Base-by-base conservation (phyloP, 2,113 vertebrate species). In the Lepus europaeus region DNA sequence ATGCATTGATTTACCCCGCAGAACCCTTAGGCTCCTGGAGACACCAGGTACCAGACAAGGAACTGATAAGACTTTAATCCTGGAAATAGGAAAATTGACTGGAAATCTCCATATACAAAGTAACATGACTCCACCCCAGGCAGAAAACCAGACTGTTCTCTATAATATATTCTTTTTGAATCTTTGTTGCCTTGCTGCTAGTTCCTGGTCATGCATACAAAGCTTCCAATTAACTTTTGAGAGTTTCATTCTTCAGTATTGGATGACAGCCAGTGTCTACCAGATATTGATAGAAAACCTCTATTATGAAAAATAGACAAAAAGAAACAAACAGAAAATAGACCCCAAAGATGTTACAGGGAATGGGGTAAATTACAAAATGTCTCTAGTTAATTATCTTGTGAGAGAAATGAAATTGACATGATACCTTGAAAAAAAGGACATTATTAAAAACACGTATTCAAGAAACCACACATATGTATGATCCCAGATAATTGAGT, bases 251-350 rank as follows among this genome's bases (percentile, higher is more conserved):
- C 27, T 76, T 88, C 45, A 91, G n/a, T 45, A 25, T 1, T 69
- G 11, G 91, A 95, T 45, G 70, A 93, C 64, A 91, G 64, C 66
- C 51, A 88, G 31, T 13, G 33, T 88, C 94, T 36, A 69, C n/a
- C 61, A 83, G 64, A 39, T 84, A 94, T 69, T 92, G 86, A 68
- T 72, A 23, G 80, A 76, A 94, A 88, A 27, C 6, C 12, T 64
- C 53, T 79, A 8, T 86, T 56, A 77, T 92, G 51, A 78, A 82
- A 88, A 22, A 95, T 84, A 51, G 39, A 93, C 1, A 2, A 27
- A 95, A 94, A 88, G 49, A 93, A 78, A 88, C 13, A 61, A 93
- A 78, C 10, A 89, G 9, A 91, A 93, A 79, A 63, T 49, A 22
- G 16, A 95, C 72, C 4, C 88, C 19, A 76, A 49, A 72, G 74